These are phyloP conservation scores for Muricea muricata DNA, from an alignment of 92 coral and sea anemone genomes.

Conservation along the genomic window DNA sequence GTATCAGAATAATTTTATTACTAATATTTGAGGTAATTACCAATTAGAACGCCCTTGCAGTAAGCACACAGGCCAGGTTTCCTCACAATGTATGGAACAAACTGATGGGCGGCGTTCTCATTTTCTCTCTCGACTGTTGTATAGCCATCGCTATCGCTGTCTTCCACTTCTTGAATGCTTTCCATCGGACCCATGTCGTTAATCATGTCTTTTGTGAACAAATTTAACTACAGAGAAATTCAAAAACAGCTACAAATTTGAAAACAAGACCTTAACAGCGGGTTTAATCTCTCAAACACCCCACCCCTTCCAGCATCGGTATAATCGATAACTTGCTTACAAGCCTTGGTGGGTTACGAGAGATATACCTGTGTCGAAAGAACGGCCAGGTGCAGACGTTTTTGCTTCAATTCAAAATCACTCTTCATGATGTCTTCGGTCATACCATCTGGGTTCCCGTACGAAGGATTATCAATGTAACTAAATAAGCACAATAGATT, in stretches of 20 bases:
- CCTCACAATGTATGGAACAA: constrained; percentile 78
- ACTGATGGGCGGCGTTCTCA: constrained; percentile 85
- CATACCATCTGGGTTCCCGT: constrained; percentile 83
- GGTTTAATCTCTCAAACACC: no score
- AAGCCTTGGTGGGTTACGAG: background rate
- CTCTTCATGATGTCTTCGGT: constrained; percentile 75
- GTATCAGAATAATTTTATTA: no score
- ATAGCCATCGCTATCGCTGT: constrained; percentile 75
- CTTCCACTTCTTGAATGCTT: constrained; percentile 72
- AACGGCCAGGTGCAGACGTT: constrained; percentile 70
- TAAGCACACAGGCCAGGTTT: constrained; percentile 87
- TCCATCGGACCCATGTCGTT: constrained; percentile 81
- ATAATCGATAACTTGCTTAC: no score
- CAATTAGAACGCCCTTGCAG: constrained; percentile 89
- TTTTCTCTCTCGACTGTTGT: constrained; percentile 63
- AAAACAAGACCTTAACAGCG: no score
- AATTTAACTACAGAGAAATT: constrained; percentile 57
- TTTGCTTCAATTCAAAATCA: constrained; percentile 76
- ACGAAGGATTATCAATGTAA: constrained; percentile 82
- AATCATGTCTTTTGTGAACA: constrained; percentile 86
- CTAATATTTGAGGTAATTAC: constrained; percentile 49
- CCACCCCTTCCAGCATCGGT: no score
- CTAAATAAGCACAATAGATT: constrained; percentile 31
- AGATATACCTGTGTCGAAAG: constrained; percentile 76
- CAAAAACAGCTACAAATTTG: no score